Percentiles rank a stretch among this genome's conserved stretches.
These are phyloP conservation scores for Lethocerus indicus DNA, from an alignment of 1,140 invertebrate species.

Conservation along the genomic window DNA sequence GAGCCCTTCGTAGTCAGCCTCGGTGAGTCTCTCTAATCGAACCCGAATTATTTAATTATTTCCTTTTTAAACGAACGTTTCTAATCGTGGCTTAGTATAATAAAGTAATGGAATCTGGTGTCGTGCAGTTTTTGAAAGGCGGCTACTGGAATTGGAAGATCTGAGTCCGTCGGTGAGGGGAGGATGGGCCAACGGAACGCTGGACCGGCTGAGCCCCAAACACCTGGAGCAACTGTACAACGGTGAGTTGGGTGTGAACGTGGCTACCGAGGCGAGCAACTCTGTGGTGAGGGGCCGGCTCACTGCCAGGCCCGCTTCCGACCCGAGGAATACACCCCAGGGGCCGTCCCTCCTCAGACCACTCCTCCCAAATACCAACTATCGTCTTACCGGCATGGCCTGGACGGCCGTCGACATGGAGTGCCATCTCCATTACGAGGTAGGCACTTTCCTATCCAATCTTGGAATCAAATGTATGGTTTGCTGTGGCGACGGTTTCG, in stretches of 20 bases:
- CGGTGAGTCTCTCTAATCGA: too few species aligned
- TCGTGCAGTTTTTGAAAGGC: constrained; percentile 14
- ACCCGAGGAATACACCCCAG: constrained; percentile 37
- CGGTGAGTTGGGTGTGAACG: constrained; percentile 56
- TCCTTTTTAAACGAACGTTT: too few species aligned
- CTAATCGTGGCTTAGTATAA: too few species aligned
- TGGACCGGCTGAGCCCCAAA: constrained; percentile 42
- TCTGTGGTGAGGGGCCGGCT: constrained; percentile 43
- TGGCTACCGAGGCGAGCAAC: constrained; percentile 35
- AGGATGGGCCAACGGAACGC: constrained; percentile 46
- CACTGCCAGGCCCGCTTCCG: constrained; percentile 46
- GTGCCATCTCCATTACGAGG: constrained; percentile 70
- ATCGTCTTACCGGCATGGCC: too few species aligned
- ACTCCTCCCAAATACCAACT: too few species aligned
- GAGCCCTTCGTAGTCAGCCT: constrained; percentile 21
- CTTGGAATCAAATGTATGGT: constrained; percentile 1
- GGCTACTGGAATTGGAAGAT: constrained; percentile 44
- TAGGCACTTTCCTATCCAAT: constrained; percentile 25
- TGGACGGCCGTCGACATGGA: constrained; percentile 67
- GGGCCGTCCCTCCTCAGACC: too few species aligned
- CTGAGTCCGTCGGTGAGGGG: constrained; percentile 37
- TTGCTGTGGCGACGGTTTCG: too few species aligned
- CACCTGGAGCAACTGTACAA: constrained; percentile 61
- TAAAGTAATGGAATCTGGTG: neutral
- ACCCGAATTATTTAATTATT: too few species aligned